These are phyloP conservation scores for pig (Sus scrofa) DNA, from an alignment of 2,113 vertebrate species.

Conservation along the genomic window T2T-Sscrofa CM000819.6:35693501-35694000, in stretches of 20 bases:
- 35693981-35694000: neutral
- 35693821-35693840: too few species aligned
- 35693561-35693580: neutral
- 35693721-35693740: neutral
- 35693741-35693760: too few species aligned
- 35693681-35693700: neutral
- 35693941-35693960: neutral
- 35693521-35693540: neutral
- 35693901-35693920: neutral
- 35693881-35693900: neutral
- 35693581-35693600: neutral
- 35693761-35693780: too few species aligned
- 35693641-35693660: neutral
- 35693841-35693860: too few species aligned
- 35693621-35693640: neutral
- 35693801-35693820: too few species aligned
- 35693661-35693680: neutral
- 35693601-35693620: neutral
- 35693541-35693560: neutral
- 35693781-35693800: too few species aligned
- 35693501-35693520: neutral
- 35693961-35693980: neutral
- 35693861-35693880: too few species aligned
- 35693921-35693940: neutral
- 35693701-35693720: neutral